These are phyloP conservation scores for Bothrops jararaca DNA, from an alignment of 2,113 vertebrate genomes.

Conservation along the genomic window DNA sequence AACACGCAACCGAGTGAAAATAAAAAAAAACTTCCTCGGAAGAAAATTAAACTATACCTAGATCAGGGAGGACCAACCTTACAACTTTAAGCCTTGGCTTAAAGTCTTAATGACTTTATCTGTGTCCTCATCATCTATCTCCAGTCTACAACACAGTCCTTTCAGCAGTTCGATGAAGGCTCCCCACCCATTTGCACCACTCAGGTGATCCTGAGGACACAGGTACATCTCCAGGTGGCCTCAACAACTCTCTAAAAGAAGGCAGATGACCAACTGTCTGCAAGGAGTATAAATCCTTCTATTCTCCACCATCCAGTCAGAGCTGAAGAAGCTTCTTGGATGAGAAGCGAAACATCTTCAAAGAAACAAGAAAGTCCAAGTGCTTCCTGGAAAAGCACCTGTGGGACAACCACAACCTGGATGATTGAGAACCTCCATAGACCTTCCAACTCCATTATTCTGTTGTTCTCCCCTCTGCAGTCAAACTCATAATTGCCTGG, in stretches of 20 bases:
- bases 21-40: not conserved
- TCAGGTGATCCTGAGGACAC: no score
- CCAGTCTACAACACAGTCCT: no score
- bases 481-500: slow-evolving; percentile 93
- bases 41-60: not conserved
- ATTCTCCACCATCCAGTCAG: no score
- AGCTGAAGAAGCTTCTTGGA: not conserved
- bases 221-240: no score
- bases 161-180: no score
- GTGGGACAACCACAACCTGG: not conserved
- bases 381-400: no score
- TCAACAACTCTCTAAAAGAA: no score
- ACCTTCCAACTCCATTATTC: not conserved
- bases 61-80: not conserved
- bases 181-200: no score
- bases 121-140: no score
- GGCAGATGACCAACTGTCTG: no score
- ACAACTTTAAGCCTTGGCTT: not conserved
- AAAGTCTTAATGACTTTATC: not conserved
- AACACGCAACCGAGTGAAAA: not conserved
- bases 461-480: slow-evolving; percentile 72
- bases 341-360: not conserved
- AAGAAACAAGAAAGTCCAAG: not conserved
- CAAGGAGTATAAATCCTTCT: no score
- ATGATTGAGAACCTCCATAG: not conserved